phyloP scores from a whole-genome alignment of 1,140 invertebrate genomes.

The Ditylenchus dipsaci region DNA sequence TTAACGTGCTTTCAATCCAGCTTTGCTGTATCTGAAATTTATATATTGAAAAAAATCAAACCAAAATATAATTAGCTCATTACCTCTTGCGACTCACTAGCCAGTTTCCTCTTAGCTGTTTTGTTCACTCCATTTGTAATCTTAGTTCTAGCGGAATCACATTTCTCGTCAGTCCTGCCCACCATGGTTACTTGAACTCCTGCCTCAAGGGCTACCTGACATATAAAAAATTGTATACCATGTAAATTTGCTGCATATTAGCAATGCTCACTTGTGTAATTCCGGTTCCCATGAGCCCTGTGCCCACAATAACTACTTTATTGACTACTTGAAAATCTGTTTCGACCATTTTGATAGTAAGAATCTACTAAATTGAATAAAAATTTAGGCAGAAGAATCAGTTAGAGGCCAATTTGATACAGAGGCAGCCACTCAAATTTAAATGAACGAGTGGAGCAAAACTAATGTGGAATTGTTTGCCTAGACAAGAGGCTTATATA shows the following conservation, averaged over 20 bases:
- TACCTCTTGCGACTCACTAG: conserved; percentile 25
- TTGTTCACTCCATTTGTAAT: conserved; percentile 35
- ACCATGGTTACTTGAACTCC: conserved; percentile 46
- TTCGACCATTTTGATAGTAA: conserved; percentile 14
- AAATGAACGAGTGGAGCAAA: too few relatives aligned
- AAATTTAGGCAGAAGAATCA: too few relatives aligned
- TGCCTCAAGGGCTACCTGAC: conserved; percentile 44
- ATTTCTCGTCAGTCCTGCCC: conserved; percentile 44
- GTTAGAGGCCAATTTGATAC: too few relatives aligned
- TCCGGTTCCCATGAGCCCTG: conserved; percentile 52
- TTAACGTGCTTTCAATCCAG: conserved; percentile 24
- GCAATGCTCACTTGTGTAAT: conserved; percentile 44
- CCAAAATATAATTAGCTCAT: not conserved
- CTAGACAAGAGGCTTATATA: too few relatives aligned
- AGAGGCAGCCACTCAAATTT: too few relatives aligned
- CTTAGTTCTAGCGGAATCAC: conserved; percentile 35
- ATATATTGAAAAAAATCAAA: not conserved
- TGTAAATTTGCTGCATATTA: not conserved
- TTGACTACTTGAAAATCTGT: conserved; percentile 13
- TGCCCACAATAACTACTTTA: conserved; percentile 48
- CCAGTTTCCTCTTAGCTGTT: conserved; percentile 38
- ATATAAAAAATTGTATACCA: not conserved
- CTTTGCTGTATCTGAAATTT: conserved; percentile 27
- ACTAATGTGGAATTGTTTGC: too few relatives aligned
- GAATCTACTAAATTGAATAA: too few relatives aligned